Base-by-base conservation (phyloP, 2,888 invertebrate species). In the Meliscaeva auricollis region DNA sequence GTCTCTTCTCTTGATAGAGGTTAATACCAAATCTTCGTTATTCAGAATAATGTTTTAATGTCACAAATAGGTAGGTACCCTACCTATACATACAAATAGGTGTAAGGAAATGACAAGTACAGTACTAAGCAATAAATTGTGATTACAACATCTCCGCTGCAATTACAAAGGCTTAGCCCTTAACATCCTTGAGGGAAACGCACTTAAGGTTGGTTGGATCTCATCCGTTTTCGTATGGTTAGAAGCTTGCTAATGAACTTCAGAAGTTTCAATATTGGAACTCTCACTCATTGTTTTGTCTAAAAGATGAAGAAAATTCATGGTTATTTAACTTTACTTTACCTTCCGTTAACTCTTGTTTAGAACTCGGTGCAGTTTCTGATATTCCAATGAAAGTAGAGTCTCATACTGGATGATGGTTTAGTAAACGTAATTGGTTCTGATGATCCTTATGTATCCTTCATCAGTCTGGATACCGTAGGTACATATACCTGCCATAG, bases 271-370 rank as follows among this genome's bases (percentile, higher is more conserved):
- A 13, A 13, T 6, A 13, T 15, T 26, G 0, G 20, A 13, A 46
- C 17, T 44, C 44, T 26, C 26, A 9, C n/a, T 46, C 62, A 62
- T 46, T 11, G 26, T 62, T 62, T 46, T 44, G 46, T 3, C 62
- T 46, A 26, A 15, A 62, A 46, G 62, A 46, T 26, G 15, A 62
- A 46, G 62, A 62, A 62, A 46, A 46, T 30, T 15, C 8, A 30
- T 22, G 5, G 9, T 46, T 46, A 46, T 62, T 62, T 9, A 41
- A 30, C 26, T 46, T 22, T 9, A 22, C 5, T 5, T 44, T 44
- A 62, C 46, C 62, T 46, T 62, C 62, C 62, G 26, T 62, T 62
- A 30, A 11, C n/a, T 44, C 62, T 62, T 62, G 62, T 46, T 44
- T 62, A 26, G 44, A 62, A 62, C 44, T 46, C 13, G n/a, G 15